Evolutionary conservation across 2,113 vertebrate species (phyloP).

Genomic region (Nothoprocta pentlandii): DNA sequence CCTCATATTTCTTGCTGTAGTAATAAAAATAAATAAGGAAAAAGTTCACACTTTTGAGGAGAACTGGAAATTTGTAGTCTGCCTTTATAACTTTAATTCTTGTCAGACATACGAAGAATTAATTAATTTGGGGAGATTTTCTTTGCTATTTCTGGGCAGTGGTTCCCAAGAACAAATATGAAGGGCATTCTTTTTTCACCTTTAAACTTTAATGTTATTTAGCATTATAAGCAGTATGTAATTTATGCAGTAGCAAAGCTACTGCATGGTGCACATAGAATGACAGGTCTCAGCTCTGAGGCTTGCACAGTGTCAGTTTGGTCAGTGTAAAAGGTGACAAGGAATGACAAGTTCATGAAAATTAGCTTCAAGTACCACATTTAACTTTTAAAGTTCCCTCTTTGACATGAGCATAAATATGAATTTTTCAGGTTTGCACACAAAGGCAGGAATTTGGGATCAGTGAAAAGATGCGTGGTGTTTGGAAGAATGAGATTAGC

Average conservation of each 20-base stretch:
- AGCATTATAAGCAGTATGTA: neutral
- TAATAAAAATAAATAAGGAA: neutral
- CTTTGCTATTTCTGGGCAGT: neutral
- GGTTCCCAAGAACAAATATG: neutral
- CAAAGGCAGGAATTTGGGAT: neutral
- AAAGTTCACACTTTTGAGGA: neutral
- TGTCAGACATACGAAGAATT: neutral
- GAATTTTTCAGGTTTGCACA: neutral
- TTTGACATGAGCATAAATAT: neutral
- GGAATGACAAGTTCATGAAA: neutral
- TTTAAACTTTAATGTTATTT: neutral
- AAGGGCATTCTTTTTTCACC: neutral
- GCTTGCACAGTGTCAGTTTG: neutral
- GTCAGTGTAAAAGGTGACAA: neutral
- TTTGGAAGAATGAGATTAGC: conserved; percentile 3
- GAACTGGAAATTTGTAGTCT: neutral
- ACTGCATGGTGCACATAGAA: neutral
- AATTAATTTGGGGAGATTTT: neutral
- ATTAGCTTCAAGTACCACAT: neutral
- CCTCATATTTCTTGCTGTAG: neutral
- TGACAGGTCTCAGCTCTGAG: neutral
- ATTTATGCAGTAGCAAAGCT: neutral
- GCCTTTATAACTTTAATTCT: neutral
- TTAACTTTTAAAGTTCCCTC: neutral
- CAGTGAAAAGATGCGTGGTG: fast-evolving